These are phyloP conservation scores for Hippolais icterina DNA, from an alignment of 2,113 vertebrate genomes.

Conservation along the genomic window DNA sequence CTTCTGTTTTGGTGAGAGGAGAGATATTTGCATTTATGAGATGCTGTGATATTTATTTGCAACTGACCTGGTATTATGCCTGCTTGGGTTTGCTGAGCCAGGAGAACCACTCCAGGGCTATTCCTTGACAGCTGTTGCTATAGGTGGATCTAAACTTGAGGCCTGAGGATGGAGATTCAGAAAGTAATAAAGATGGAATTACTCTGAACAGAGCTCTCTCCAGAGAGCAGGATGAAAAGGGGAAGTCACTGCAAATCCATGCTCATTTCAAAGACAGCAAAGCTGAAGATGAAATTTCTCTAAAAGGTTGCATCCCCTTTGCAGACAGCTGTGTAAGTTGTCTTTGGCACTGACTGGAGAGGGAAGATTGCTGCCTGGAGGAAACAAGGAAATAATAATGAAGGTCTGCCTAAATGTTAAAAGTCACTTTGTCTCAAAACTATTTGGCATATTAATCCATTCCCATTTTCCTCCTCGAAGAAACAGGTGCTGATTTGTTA, in stretches of 20 bases:
- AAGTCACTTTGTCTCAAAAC: background rate
- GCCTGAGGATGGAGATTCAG: background rate
- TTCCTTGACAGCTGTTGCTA: background rate
- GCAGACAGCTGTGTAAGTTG: background rate
- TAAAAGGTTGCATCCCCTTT: background rate
- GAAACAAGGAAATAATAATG: background rate
- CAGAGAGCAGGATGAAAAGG: background rate
- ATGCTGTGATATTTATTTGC: background rate
- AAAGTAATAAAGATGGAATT: background rate
- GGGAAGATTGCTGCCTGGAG: background rate
- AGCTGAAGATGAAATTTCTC: background rate
- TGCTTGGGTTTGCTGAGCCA: background rate
- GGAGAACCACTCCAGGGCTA: background rate
- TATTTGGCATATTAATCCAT: background rate
- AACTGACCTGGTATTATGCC: background rate
- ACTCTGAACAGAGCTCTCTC: background rate
- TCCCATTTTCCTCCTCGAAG: background rate
- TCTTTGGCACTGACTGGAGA: background rate
- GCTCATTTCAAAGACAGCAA: background rate
- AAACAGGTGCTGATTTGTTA: background rate
- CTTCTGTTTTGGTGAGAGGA: background rate
- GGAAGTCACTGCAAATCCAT: background rate
- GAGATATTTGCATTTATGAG: background rate
- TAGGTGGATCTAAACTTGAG: background rate
- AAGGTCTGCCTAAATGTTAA: background rate